These are phyloP conservation scores for Gymnodraco acuticeps DNA, from an alignment of 2,797 vertebrate species.

Conservation along the genomic window DNA sequence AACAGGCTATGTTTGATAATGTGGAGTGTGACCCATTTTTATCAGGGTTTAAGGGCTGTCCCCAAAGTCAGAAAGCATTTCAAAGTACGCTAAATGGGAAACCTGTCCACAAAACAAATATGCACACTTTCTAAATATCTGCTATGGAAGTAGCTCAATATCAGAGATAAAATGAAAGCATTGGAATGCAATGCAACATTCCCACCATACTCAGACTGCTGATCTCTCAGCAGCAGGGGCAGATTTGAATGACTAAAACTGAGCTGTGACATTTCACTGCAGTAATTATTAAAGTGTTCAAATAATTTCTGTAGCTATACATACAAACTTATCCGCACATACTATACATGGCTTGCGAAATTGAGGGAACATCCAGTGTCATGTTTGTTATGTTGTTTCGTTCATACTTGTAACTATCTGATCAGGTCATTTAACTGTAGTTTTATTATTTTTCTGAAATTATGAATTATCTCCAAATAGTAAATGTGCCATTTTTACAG, in stretches of 20 bases:
- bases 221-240: conserved; percentile 15
- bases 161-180: conserved; percentile 23
- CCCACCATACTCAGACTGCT: not conserved
- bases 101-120: conserved; percentile 16
- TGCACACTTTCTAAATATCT: conserved; percentile 1
- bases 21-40: conserved; percentile 42
- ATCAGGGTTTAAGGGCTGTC: conserved; percentile 45
- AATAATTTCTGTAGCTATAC: not conserved
- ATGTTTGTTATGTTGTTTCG: not conserved
- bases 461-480: not conserved
- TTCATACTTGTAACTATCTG: not conserved
- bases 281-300: conserved; percentile 13
- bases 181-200: conserved; percentile 5
- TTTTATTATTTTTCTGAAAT: conserved; percentile 15
- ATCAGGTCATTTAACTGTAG: not conserved
- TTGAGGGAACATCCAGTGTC: not conserved
- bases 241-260: conserved; percentile 29
- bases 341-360: not conserved
- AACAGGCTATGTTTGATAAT: conserved; percentile 49
- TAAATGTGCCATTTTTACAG: conserved; percentile 5
- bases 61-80: conserved; percentile 51
- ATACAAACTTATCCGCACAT: not conserved
- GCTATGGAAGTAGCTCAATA: conserved; percentile 2
- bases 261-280: conserved; percentile 9
- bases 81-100: conserved; percentile 38